Evolutionary conservation across 2,797 vertebrate genomes (phyloP), one percentile per base, ranked within the genome.

Genomic region (Myripristis jacobus): DNA sequence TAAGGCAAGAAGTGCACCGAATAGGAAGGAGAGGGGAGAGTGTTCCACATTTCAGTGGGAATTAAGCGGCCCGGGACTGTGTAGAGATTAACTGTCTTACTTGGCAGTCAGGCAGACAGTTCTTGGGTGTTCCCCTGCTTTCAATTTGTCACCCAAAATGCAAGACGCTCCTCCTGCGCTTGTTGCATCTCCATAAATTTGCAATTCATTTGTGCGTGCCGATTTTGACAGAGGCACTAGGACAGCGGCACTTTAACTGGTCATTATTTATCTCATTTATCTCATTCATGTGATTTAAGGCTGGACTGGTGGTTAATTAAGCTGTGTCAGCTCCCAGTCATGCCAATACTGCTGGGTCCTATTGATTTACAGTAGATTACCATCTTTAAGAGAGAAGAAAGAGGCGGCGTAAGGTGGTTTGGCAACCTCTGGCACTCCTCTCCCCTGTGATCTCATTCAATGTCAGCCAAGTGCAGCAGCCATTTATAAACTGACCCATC

Each of bases 341-440:
- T 82, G 81, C 81, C 86, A 77, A 83, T 79, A 82, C 81, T 79
- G 81, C 80, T 60, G 56, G 73, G 74, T 71, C 65, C 58, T 85
- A 94, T 93, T 93, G 92, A 94, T 93, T 94, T 92, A 92, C 92
- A 92, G 89, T 89, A 92, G 87, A 94, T 93, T 90, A 86, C 86
- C 82, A 79, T 91, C 89, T 88, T 90, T 88, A 87, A 86, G 73
- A 55, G 79, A 82, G 86, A 60, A 68, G 78, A 19, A n/a, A 58
- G 41, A 81, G 73, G 73, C 53, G 72, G 57, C 36, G 80, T 66
- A 41, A 55, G 31, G 63, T 63, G 63, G 83, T 77, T 77, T 70
- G 79, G 54, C 63, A 64, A 59, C 55, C 38, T 65, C 15, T 29
- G 64, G 73, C 69, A 58, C 41, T 55, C 61, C 50, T 29, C 69